Evolutionary conservation across 2,113 vertebrate species (phyloP).

Genomic region (Paedocypris sp.): DNA sequence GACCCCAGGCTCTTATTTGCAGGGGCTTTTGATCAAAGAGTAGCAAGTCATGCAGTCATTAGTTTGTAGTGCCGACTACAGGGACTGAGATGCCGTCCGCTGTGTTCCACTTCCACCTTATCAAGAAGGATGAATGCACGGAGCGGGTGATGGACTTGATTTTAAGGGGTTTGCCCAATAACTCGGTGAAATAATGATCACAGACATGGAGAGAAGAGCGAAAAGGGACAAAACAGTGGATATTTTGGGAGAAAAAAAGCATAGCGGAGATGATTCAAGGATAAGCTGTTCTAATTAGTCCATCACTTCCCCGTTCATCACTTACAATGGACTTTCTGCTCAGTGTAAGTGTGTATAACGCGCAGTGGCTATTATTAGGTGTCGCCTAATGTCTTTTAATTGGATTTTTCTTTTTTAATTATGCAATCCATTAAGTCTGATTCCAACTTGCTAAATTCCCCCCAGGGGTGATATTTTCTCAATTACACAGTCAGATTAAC

Average conservation of each 20-base stretch:
- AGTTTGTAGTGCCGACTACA: not conserved
- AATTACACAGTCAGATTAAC: not conserved
- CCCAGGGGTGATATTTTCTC: not conserved
- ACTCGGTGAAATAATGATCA: conserved; percentile 4
- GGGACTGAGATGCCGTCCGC: not conserved
- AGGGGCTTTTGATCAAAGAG: conserved; percentile 26
- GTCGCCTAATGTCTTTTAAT: not conserved
- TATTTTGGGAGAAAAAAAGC: not conserved
- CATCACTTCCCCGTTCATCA: too few species aligned
- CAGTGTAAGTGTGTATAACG: not conserved
- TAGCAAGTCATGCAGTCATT: not conserved
- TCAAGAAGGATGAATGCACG: conserved; percentile 7
- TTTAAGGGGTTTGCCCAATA: not conserved
- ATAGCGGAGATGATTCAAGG: not conserved
- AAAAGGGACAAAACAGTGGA: not conserved
- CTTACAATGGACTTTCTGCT: not conserved
- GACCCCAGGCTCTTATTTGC: conserved; percentile 14
- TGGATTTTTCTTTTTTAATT: not conserved
- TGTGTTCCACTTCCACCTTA: not conserved
- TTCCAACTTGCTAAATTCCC: not conserved
- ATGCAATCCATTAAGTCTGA: not conserved
- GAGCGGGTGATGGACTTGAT: not conserved
- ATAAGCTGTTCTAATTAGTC: not conserved
- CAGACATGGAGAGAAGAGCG: not conserved
- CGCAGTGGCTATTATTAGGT: not conserved